phyloP scores from a whole-genome alignment of 2,113 vertebrate species.

The Clinocottus analis region DNA sequence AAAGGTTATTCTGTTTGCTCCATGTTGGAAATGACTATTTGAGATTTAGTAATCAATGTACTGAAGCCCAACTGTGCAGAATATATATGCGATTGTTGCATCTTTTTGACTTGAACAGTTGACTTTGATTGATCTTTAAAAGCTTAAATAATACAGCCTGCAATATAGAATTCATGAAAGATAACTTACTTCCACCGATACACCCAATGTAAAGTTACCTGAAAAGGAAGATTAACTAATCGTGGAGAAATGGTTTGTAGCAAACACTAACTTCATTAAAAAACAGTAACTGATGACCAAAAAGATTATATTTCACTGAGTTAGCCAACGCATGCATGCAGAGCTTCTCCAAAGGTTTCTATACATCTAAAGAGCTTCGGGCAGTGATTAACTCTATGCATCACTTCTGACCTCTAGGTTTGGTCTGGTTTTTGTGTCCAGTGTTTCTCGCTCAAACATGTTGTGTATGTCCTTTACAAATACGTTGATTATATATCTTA shows the following conservation, averaged over 20 bases:
- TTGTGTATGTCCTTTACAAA: neutral
- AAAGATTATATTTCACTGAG: neutral
- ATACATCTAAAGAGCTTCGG: neutral
- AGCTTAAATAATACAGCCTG: too few species aligned
- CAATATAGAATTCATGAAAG: neutral
- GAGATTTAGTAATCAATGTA: too few species aligned
- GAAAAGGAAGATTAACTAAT: neutral
- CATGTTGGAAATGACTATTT: too few species aligned
- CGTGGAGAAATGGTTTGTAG: neutral
- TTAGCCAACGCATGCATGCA: neutral
- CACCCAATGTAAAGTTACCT: neutral
- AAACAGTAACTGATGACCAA: neutral
- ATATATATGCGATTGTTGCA: too few species aligned
- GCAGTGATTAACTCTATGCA: slow-evolving; percentile 10
- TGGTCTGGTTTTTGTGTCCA: neutral
- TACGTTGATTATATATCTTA: neutral
- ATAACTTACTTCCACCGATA: neutral
- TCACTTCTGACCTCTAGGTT: neutral
- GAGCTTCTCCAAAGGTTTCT: neutral
- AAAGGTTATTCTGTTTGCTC: neutral
- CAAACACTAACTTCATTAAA: slow-evolving; percentile 11
- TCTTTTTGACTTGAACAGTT: too few species aligned
- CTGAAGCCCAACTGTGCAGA: too few species aligned
- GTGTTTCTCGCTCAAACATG: neutral
- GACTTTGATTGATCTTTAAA: too few species aligned